phyloP scores from a whole-genome alignment of 2,113 vertebrate genomes.

The Charadrius vociferus region DNA sequence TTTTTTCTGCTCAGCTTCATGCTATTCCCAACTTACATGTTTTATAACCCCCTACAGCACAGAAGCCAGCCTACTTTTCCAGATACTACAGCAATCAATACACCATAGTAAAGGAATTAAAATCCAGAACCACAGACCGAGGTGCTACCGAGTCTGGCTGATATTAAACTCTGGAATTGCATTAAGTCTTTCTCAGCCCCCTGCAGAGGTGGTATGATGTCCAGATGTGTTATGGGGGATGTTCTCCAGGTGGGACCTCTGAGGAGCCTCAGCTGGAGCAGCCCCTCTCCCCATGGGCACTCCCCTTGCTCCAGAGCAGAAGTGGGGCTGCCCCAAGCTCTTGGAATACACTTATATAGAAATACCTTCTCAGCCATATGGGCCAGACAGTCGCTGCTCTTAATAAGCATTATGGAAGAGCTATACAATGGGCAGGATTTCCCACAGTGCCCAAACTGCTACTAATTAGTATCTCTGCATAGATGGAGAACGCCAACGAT shows the following conservation, averaged over 20 bases:
- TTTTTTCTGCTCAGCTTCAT: not conserved
- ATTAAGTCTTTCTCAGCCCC: not conserved
- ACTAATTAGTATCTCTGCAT: conserved; percentile 44
- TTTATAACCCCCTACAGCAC: not conserved
- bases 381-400: not conserved
- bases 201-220: not conserved
- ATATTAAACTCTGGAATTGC: not conserved
- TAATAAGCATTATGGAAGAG: not conserved
- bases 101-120: fast-evolving
- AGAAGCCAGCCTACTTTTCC: not conserved
- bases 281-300: too few relatives aligned
- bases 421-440: not conserved
- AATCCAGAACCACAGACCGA: not conserved
- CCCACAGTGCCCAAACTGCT: not conserved
- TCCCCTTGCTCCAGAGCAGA: not conserved
- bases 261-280: not conserved
- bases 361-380: not conserved
- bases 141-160: not conserved
- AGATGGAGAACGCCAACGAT: not conserved
- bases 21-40: not conserved
- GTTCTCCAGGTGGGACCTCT: not conserved
- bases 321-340: not conserved
- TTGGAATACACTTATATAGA: not conserved
- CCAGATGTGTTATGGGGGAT: not conserved
- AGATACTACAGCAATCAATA: not conserved